phyloP scores from a whole-genome alignment of 1,140 invertebrate species.

The Cydia fagiglandana region DNA sequence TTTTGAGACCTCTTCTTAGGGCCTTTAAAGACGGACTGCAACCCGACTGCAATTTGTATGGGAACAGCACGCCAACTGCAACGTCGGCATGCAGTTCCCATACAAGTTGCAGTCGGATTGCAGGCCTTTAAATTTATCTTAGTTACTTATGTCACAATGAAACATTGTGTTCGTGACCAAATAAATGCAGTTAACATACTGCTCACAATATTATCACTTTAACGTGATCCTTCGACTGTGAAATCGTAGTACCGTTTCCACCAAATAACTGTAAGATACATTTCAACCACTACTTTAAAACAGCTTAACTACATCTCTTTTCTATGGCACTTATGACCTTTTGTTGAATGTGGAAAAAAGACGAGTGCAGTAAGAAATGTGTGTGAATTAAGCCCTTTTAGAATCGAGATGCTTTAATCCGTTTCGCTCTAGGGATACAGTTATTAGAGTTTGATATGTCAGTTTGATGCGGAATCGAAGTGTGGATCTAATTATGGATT shows the following conservation, averaged over 20 bases:
- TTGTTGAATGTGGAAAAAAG: not conserved
- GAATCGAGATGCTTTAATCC: not conserved
- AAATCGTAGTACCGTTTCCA: conserved; percentile 24
- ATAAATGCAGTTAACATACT: not conserved
- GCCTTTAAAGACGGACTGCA: no score
- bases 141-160: no score
- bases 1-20: no score
- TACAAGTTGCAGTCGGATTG: no score
- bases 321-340: not conserved
- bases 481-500: not conserved
- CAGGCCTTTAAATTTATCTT: no score
- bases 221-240: conserved; percentile 21
- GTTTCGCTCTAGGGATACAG: conserved; percentile 17
- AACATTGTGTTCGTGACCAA: no score
- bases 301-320: not conserved
- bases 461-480: conserved; percentile 1
- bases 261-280: conserved; percentile 23
- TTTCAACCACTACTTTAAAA: not conserved
- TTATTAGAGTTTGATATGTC: conserved; percentile 31
- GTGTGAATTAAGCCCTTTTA: not conserved
- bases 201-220: not conserved
- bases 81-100: no score
- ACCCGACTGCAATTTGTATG: no score
- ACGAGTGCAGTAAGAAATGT: not conserved
- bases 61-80: no score